Base-by-base conservation (phyloP, 2,888 invertebrate genomes). In the Euphydryas editha region DNA sequence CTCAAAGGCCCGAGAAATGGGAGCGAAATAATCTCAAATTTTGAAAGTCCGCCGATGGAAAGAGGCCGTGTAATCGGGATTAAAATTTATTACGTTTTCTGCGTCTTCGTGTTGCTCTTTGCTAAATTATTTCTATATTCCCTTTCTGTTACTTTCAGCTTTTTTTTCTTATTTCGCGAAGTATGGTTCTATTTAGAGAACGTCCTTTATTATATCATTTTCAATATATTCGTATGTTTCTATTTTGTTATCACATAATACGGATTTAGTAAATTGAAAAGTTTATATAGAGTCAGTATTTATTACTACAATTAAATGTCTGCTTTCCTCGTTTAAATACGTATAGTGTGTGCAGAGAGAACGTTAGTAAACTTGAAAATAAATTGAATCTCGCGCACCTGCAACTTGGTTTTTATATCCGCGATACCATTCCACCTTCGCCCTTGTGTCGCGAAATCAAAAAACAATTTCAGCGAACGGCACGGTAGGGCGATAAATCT, bases 1-100 rank as follows among this genome's bases (percentile, higher is more conserved):
- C 82, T 88, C 86, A 87, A 87, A 88, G 85, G 83, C 81, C 83
- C 81, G 81, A 79, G 82, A 83, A 87, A 87, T 84, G 80, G 81
- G 78, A 79, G 75, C 81, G 81, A 85, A 87, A 87, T 88, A 87
- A 87, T 87, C 82, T 85, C 82, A 75, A 85, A 83, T 83, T 84
- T 84, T 80, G 80, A 80, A 81, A 83, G 81, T 82, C 83, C 79
- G 76, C 76, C 72, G 73, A 63, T 57, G 59, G 74, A 76, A 78
- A 81, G 80, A 78, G 79, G 79, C 83, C 75, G 75, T 78, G 76
- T 83, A 83, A 85, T 85, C 80, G 77, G 80, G 76, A 85, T 85
- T 84, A 81, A 82, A 85, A 83, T 84, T 82, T 83, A 76, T 84
- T 80, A 75, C 76, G 73, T 79, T 75, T 79, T 78, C 74, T 76